Percentiles rank a stretch among this genome's conserved stretches.
Conservation (phyloP, 2,113 vertebrate species). For the Hemiprocne comata region DNA sequence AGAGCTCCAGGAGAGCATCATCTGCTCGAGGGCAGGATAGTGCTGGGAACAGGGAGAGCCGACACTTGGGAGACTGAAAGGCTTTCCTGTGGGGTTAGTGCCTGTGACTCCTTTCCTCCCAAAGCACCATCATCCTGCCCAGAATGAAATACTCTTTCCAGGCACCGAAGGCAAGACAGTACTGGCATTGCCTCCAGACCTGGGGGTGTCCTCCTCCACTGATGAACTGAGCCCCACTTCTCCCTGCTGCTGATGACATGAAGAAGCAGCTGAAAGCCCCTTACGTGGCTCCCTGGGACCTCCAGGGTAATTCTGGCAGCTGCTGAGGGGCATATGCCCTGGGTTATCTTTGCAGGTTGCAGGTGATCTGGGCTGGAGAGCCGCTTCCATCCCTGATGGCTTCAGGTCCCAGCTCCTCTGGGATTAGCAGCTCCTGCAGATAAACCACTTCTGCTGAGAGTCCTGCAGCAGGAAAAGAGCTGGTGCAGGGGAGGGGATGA, state of each 20-base stretch:
- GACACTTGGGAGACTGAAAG: background rate
- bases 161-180: background rate
- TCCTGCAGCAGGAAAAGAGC: background rate
- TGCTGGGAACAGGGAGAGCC: background rate
- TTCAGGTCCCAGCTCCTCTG: accelerated
- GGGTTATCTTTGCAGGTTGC: background rate
- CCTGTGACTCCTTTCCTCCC: background rate
- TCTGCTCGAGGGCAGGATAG: background rate
- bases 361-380: background rate
- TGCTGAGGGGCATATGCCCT: background rate
- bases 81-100: background rate
- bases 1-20: accelerated
- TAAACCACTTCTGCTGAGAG: background rate
- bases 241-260: background rate
- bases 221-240: too few relatives aligned
- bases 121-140: background rate
- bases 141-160: background rate
- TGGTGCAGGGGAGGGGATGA: background rate
- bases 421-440: background rate
- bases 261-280: background rate
- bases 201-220: background rate
- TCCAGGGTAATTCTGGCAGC: background rate
- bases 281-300: background rate
- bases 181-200: background rate
- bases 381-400: background rate